phyloP scores from a whole-genome alignment of 2,113 vertebrate genomes.

The Nannospalax galili region DNA sequence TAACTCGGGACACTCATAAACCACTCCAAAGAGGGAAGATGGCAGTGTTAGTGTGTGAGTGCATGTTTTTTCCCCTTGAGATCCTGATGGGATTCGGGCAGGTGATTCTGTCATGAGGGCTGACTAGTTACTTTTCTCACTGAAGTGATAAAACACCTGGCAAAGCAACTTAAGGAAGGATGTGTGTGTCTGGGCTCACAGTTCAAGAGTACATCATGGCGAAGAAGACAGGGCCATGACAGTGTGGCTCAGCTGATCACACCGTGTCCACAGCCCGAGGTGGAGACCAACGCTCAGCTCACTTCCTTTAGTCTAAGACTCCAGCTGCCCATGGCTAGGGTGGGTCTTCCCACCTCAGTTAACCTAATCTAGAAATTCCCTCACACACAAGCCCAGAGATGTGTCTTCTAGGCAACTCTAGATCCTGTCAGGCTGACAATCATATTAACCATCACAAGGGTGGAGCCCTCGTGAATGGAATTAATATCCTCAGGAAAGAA shows the following conservation, averaged over 20 bases:
- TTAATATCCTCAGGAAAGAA: not conserved
- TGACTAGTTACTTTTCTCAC: not conserved
- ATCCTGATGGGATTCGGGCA: not conserved
- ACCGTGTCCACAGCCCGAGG: not conserved
- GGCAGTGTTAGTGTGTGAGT: not conserved
- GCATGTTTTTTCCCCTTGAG: not conserved
- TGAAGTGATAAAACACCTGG: not conserved
- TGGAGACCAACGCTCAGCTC: rapidly evolving
- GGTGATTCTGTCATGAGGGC: not conserved
- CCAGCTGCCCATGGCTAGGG: too few relatives aligned
- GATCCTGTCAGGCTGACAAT: not conserved
- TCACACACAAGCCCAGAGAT: not conserved
- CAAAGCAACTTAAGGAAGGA: not conserved
- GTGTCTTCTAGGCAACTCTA: not conserved
- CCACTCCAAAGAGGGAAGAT: not conserved
- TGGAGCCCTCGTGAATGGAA: not conserved
- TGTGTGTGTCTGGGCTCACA: not conserved
- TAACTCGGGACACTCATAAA: not conserved
- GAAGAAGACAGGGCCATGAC: too few relatives aligned
- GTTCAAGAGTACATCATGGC: too few relatives aligned
- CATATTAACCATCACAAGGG: not conserved
- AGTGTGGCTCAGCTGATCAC: not conserved
- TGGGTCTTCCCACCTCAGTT: not conserved
- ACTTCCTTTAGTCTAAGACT: not conserved
- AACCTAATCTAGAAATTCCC: not conserved